A percentile compares a stretch with the other conserved stretches of the same genome.
These are phyloP conservation scores for Ptychobarbus kaznakovi DNA, from an alignment of 2,797 vertebrate species.

Conservation along the genomic window DNA sequence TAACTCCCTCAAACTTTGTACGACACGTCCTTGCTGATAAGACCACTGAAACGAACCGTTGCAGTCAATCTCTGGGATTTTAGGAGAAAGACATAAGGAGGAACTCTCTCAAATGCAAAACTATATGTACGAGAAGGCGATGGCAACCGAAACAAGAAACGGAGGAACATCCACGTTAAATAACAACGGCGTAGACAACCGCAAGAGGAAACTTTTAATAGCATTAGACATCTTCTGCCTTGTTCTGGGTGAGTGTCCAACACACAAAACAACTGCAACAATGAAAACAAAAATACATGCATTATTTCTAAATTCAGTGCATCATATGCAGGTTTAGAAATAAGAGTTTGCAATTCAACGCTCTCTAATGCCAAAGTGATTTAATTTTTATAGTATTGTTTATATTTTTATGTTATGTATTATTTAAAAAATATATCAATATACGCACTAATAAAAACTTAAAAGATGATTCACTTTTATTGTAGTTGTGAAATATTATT, in stretches of 20 bases:
- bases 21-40: constrained; percentile 62
- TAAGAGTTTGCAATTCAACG: background rate
- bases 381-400: background rate
- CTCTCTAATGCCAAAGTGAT: background rate
- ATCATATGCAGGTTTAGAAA: background rate
- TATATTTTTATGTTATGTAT: background rate
- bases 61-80: constrained; percentile 57
- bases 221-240: constrained; percentile 94
- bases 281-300: background rate
- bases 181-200: constrained; percentile 85
- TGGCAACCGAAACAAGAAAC: constrained; percentile 93
- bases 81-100: constrained; percentile 42
- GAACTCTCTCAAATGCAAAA: constrained; percentile 83
- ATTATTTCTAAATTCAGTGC: background rate
- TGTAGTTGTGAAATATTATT: background rate
- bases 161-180: constrained; percentile 91
- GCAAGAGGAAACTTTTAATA: constrained; percentile 90
- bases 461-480: background rate
- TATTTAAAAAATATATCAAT: background rate
- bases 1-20: constrained; percentile 47
- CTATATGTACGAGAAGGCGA: constrained; percentile 98
- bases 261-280: background rate
- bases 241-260: constrained; percentile 87
- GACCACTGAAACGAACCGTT: background rate
- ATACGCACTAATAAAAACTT: background rate